These are phyloP conservation scores for Chymomyza costata DNA, from an alignment of 1,140 invertebrate genomes.

Conservation along the genomic window DNA sequence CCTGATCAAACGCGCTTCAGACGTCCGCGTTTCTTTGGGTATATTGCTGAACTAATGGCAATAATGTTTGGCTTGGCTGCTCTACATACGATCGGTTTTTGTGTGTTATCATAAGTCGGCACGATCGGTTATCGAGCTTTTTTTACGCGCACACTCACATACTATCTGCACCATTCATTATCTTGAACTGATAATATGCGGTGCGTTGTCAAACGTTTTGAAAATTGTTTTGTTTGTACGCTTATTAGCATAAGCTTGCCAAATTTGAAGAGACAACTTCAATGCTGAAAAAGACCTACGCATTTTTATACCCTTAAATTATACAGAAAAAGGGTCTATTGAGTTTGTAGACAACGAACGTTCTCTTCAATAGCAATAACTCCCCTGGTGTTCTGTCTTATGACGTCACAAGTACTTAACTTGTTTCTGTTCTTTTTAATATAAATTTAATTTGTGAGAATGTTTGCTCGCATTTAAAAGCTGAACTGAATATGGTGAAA, in stretches of 20 bases:
- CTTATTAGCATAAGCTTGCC: conserved; percentile 18
- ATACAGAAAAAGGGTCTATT: too few relatives aligned
- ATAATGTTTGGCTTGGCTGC: too few relatives aligned
- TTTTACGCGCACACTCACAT: conserved; percentile 3
- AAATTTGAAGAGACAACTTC: conserved; percentile 4
- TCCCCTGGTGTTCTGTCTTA: too few relatives aligned
- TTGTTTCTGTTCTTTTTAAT: too few relatives aligned
- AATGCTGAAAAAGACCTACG: too few relatives aligned
- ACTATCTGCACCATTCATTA: conserved; percentile 1
- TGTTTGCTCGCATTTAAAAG: too few relatives aligned
- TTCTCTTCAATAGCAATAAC: too few relatives aligned
- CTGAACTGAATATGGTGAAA: too few relatives aligned
- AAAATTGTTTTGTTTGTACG: conserved; percentile 25
- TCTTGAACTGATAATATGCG: conserved; percentile 15
- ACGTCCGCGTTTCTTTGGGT: conserved; percentile 34
- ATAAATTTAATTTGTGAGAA: too few relatives aligned
- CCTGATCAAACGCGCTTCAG: conserved; percentile 10
- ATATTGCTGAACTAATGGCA: conserved; percentile 31
- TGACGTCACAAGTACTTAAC: too few relatives aligned
- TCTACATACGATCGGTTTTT: conserved; percentile 7
- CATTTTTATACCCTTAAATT: too few relatives aligned
- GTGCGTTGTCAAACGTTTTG: conserved; percentile 6
- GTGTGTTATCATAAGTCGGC: conserved; percentile 30
- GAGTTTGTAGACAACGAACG: too few relatives aligned
- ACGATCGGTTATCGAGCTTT: conserved; percentile 36